These are phyloP conservation scores for Poecilia latipinna DNA, from an alignment of 2,113 vertebrate genomes.

Conservation along the genomic window DNA sequence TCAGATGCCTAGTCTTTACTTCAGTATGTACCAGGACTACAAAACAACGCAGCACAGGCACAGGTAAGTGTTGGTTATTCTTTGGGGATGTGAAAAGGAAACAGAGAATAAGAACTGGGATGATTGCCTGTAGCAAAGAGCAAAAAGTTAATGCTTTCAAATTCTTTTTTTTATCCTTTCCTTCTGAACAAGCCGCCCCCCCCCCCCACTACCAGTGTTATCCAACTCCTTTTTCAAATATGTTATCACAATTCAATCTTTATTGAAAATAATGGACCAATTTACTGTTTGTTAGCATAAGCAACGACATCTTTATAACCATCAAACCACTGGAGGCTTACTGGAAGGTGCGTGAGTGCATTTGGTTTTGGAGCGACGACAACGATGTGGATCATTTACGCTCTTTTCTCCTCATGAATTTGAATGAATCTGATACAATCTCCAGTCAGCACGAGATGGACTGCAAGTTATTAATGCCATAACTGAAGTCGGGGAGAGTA, in stretches of 20 bases:
- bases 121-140: constrained; percentile 42
- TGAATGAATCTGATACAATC: constrained; percentile 76
- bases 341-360: constrained; percentile 63
- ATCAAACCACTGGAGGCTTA: constrained; percentile 75
- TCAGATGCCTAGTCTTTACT: background rate
- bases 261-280: constrained; percentile 71
- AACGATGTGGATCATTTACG: constrained; percentile 68
- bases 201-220: constrained; percentile 23
- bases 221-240: constrained; percentile 56
- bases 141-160: constrained; percentile 62
- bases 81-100: constrained; percentile 27
- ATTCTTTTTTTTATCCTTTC: constrained; percentile 57
- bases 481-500: constrained; percentile 35
- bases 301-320: constrained; percentile 61
- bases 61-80: constrained; percentile 15
- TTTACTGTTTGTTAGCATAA: constrained; percentile 73
- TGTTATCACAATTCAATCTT: constrained; percentile 70
- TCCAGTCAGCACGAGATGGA: constrained; percentile 54
- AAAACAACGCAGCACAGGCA: background rate
- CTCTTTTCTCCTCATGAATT: constrained; percentile 69
- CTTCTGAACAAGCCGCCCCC: constrained; percentile 64
- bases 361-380: constrained; percentile 72
- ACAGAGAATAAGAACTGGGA: constrained; percentile 20
- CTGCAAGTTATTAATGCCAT: constrained; percentile 59
- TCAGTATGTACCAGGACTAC: background rate